A percentile compares a stretch with the other conserved stretches of the same genome.
Conservation (phyloP, 2,888 invertebrate species). For the Branchellion lobata region DNA sequence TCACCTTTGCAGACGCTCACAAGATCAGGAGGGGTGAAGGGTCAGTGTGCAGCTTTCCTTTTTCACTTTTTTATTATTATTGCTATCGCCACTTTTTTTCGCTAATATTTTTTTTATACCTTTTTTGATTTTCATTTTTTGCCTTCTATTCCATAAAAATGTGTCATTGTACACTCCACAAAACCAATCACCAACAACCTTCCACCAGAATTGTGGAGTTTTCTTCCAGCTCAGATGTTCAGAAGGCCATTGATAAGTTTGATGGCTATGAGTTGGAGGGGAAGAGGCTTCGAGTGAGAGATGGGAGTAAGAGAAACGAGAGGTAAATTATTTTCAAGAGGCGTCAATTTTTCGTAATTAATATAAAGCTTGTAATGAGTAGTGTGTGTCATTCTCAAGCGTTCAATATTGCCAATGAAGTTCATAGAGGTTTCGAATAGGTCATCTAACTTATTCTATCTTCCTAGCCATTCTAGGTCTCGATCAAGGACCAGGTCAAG, state of each 20-base stretch:
- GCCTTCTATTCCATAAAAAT: not conserved
- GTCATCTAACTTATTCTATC: too few species aligned
- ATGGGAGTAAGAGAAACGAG: conserved; percentile 1
- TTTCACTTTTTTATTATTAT: too few species aligned
- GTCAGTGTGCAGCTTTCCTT: conserved; percentile 10
- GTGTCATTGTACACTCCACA: not conserved
- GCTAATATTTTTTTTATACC: too few species aligned
- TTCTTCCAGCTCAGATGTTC: conserved; percentile 25
- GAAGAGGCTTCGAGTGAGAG: conserved; percentile 22
- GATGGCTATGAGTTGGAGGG: conserved; percentile 40
- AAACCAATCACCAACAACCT: not conserved
- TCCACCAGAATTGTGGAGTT: conserved; percentile 30
- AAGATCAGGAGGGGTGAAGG: conserved; percentile 40
- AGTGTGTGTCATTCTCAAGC: too few species aligned
- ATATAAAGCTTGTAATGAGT: too few species aligned
- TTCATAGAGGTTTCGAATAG: too few species aligned
- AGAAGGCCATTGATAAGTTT: conserved; percentile 39
- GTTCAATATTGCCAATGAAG: too few species aligned
- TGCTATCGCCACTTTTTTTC: too few species aligned
- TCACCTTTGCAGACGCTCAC: conserved; percentile 41
- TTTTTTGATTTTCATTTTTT: too few species aligned
- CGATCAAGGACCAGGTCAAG: conserved; percentile 14
- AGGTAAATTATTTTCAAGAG: not conserved
- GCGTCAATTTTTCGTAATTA: too few species aligned
- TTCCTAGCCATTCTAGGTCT: too few species aligned